phyloP scores from a whole-genome alignment of 2,888 invertebrate species.

The Metacarcinus magister region DNA sequence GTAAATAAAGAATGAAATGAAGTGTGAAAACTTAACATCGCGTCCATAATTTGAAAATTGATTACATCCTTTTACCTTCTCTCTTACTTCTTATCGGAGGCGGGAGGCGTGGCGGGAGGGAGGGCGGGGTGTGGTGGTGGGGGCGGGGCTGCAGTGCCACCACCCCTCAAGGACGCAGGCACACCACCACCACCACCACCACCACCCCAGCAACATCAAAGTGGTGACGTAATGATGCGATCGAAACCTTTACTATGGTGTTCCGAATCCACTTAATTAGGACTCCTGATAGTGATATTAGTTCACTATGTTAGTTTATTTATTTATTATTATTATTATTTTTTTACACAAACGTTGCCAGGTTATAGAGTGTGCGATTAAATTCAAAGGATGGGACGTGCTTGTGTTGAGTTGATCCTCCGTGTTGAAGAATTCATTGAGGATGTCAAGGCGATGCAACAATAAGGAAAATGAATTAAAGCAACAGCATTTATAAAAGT shows the following conservation, averaged over 20 bases:
- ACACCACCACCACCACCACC: background rate
- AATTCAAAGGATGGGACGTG: too few relatives aligned
- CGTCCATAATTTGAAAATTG: background rate
- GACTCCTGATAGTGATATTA: background rate
- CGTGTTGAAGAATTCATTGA: too few relatives aligned
- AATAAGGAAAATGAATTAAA: too few relatives aligned
- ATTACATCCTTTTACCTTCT: background rate
- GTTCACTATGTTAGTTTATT: too few relatives aligned
- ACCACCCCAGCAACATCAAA: background rate
- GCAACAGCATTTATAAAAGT: too few relatives aligned
- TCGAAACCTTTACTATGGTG: background rate
- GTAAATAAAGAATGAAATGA: background rate
- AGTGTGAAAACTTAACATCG: background rate
- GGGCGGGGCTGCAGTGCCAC: background rate
- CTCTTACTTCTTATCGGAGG: constrained; percentile 8
- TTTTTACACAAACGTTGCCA: too few relatives aligned
- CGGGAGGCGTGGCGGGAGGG: background rate
- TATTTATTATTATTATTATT: too few relatives aligned
- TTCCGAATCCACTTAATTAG: background rate
- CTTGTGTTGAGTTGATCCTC: too few relatives aligned
- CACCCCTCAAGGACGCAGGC: background rate
- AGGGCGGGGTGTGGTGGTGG: background rate
- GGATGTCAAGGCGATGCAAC: too few relatives aligned
- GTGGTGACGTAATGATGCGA: background rate
- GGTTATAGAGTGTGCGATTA: too few relatives aligned